A percentile compares a stretch with the other conserved stretches of the same genome.
These are phyloP conservation scores for Oscheius onirici DNA, from an alignment of 2,888 invertebrate species.

Conservation along the genomic window DNA sequence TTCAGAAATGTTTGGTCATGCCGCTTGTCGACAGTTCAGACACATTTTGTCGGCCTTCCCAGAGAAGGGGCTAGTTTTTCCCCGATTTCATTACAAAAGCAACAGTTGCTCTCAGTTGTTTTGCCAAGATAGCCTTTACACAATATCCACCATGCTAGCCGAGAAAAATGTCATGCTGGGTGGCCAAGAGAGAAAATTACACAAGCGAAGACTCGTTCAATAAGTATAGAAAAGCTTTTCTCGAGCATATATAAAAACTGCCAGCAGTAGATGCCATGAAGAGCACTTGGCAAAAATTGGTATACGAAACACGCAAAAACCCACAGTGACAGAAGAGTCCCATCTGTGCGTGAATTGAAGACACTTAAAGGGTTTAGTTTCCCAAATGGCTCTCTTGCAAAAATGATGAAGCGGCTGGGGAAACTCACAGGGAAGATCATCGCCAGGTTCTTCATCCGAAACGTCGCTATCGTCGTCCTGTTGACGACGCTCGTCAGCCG, in stretches of 20 bases:
- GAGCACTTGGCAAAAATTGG: too few species aligned
- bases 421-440: slow-evolving; percentile 66
- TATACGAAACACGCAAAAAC: slow-evolving; percentile 44
- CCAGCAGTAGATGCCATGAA: too few species aligned
- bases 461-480: slow-evolving; percentile 72
- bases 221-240: slow-evolving; percentile 4
- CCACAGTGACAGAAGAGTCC: slow-evolving; percentile 72
- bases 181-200: slow-evolving; percentile 2
- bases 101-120: not conserved
- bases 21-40: not conserved
- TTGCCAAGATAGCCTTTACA: slow-evolving; percentile 10
- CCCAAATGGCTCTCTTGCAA: not conserved
- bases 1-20: slow-evolving; percentile 8
- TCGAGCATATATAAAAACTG: slow-evolving; percentile 13
- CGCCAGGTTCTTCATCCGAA: slow-evolving; percentile 67
- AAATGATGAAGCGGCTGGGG: not conserved
- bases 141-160: slow-evolving; percentile 32
- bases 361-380: slow-evolving; percentile 60
- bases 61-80: not conserved
- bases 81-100: slow-evolving; percentile 16
- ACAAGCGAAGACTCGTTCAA: slow-evolving; percentile 19
- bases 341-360: slow-evolving; percentile 70
- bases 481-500: slow-evolving; percentile 37
- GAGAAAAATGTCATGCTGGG: slow-evolving; percentile 14
- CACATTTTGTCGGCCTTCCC: slow-evolving; percentile 3